Evolutionary conservation across 2,113 vertebrate genomes (phyloP), one percentile per base, ranked within the genome.

Genomic region (Nibea coibor): DNA sequence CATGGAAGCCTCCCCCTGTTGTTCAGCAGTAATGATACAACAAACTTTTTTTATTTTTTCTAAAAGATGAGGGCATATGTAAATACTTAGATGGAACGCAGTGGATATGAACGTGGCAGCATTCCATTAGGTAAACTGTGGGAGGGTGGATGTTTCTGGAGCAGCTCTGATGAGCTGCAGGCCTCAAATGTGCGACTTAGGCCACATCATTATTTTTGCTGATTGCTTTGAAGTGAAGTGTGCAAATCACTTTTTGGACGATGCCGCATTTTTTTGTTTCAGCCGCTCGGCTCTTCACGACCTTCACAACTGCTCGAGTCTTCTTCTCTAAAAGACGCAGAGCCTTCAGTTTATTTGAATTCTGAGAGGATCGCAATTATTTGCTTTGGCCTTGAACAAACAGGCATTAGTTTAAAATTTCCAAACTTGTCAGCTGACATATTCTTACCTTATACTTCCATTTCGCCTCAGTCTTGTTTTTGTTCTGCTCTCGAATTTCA

Each of bases 361-460:
- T 26, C 62, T 67, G 31, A 81, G 57, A 78, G 20, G 61, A 75
- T 28, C 28, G 70, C 66, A 24, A 85, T 58, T 56, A 53, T 83
- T 87, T 85, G 59, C 65, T 56, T 78, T 81, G 42, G 70, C 61
- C 72, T 35, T 19, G n/a, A 42, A 76, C 16, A 28, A 43, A 15
- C 74, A 24, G 35, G 57, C 56, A 75, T 74, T 67, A 19, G 26
- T 63, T 81, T n/a, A 68, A 71, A 74, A 39, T 45, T 12, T 31
- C 43, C 62, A 45, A 42, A 72, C 17, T 4, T 15, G 12, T 56
- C 24, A 22, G 43, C 69, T 74, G n/a, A 66, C 50, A 61, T 19
- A 4, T 16, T 43, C 85, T 90, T 94, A 99, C 98, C 98, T 99
- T 99, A n/a, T 99, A 99, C 88, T 99, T 99, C 98, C 98, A 99